A percentile compares a stretch with the other conserved stretches of the same genome.
Conservation (phyloP, 2,797 vertebrate genomes). For the Chelonia mydas region DNA sequence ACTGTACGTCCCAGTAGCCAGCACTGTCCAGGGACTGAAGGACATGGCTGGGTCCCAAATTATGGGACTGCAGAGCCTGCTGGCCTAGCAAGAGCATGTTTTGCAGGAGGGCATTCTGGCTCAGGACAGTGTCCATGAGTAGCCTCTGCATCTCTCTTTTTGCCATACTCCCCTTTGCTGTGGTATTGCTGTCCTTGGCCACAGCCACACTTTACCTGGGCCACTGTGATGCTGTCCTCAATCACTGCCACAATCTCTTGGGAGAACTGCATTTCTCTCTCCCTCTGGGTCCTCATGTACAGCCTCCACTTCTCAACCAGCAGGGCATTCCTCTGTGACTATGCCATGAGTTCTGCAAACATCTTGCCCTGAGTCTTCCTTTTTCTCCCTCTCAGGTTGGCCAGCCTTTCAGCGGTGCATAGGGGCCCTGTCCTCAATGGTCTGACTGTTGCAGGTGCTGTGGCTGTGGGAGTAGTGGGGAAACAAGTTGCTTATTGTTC, state of each 20-base stretch:
- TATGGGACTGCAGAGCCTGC: background rate
- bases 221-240: background rate
- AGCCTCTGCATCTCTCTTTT: background rate
- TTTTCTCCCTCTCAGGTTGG: no score
- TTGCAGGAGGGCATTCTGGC: background rate
- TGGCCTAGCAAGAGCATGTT: background rate
- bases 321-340: background rate
- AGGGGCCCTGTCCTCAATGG: background rate
- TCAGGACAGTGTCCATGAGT: background rate
- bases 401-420: background rate
- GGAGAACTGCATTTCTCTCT: background rate
- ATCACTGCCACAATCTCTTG: background rate
- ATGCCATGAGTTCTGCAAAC: background rate
- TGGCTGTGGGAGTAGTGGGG: background rate
- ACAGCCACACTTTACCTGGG: background rate
- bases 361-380: no score
- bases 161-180: background rate
- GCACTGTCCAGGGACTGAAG: background rate
- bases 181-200: background rate
- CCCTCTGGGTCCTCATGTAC: no score
- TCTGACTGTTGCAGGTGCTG: background rate
- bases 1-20: background rate
- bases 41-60: background rate
- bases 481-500: background rate
- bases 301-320: background rate